These are phyloP conservation scores for Ceraclea dissimilis DNA, from an alignment of 2,888 invertebrate genomes.

Conservation along the genomic window DNA sequence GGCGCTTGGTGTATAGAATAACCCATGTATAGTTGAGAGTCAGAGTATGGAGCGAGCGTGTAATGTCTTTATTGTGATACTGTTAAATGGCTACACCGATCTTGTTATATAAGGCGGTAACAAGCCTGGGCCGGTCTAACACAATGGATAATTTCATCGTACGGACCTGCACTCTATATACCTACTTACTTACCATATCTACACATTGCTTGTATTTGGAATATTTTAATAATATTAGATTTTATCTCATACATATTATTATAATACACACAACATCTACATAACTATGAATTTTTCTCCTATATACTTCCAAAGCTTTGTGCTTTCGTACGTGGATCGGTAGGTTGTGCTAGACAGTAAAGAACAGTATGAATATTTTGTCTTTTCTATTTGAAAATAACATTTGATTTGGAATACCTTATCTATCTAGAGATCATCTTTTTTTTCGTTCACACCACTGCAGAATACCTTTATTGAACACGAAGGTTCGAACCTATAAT, in stretches of 20 bases:
- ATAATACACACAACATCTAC: background rate
- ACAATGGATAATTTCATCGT: background rate
- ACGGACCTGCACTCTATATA: background rate
- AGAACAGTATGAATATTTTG: no score
- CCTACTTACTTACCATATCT: background rate
- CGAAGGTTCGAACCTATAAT: no score
- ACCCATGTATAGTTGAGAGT: no score
- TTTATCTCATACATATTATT: background rate
- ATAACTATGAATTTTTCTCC: no score
- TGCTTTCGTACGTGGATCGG: no score
- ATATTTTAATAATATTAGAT: constrained; percentile 1
- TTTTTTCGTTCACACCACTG: no score
- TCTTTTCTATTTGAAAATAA: no score
- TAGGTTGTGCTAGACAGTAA: no score
- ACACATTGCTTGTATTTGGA: background rate
- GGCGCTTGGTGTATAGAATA: constrained; percentile 8
- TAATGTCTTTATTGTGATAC: constrained; percentile 26
- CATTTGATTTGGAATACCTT: no score
- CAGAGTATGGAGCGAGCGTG: constrained; percentile 8
- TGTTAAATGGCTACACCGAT: constrained; percentile 10
- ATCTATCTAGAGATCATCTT: no score
- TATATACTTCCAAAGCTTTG: no score
- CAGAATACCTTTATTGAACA: no score
- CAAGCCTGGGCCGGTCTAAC: constrained; percentile 1
- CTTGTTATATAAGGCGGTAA: constrained; percentile 4